phyloP scores from a whole-genome alignment of 2,888 invertebrate genomes.

The Ecliptopera silaceata region DNA sequence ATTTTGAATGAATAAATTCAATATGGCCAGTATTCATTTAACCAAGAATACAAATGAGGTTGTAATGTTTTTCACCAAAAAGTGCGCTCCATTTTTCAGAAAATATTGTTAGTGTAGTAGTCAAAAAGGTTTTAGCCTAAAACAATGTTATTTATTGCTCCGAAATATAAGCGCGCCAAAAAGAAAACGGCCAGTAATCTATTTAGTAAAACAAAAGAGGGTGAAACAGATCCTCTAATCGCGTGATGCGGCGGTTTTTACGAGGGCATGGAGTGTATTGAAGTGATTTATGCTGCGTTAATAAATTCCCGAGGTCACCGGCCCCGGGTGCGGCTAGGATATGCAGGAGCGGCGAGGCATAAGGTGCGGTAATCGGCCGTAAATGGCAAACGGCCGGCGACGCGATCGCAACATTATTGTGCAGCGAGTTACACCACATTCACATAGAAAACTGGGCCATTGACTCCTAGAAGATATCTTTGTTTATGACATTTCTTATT shows the following conservation, averaged over 20 bases:
- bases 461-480: neutral
- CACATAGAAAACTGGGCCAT: neutral
- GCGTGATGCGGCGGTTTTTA: conserved; percentile 53
- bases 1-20: conserved; percentile 10
- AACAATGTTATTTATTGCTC: neutral
- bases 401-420: conserved; percentile 18
- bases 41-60: conserved; percentile 6
- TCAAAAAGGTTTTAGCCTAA: neutral
- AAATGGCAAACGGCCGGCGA: conserved; percentile 17
- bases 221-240: conserved; percentile 53
- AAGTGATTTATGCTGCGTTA: conserved; percentile 62
- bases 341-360: conserved; percentile 49
- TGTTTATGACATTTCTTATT: no score
- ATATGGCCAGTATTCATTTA: conserved; percentile 6
- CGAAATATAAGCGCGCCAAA: neutral
- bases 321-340: conserved; percentile 50
- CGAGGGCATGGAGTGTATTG: conserved; percentile 49
- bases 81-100: neutral
- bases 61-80: neutral
- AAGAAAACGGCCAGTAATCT: conserved; percentile 36
- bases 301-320: conserved; percentile 69
- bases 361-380: conserved; percentile 48
- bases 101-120: no score
- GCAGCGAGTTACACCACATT: conserved; percentile 3
- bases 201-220: conserved; percentile 52